Evolutionary conservation across 2,888 invertebrate genomes (phyloP).

Genomic region (Drosophila meridiana): DNA sequence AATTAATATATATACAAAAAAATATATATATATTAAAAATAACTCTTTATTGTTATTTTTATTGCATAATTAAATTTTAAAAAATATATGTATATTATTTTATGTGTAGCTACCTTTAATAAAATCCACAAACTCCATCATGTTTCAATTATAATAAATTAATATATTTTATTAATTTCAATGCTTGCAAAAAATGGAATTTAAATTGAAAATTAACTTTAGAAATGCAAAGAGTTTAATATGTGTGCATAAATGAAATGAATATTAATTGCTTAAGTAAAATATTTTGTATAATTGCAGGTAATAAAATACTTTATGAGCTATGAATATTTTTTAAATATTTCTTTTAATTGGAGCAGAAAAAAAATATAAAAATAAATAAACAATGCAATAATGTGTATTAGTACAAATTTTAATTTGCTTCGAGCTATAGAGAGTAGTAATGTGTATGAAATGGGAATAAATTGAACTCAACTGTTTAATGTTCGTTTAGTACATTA

Average conservation of each 20-base stretch:
- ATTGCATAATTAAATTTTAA: background rate
- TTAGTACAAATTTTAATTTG: background rate
- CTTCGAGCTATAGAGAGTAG: background rate
- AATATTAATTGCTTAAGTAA: background rate
- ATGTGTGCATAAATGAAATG: background rate
- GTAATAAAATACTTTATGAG: background rate
- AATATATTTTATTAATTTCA: constrained; percentile 1
- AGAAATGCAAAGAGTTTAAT: constrained; percentile 1
- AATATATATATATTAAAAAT: background rate
- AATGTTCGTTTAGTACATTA: background rate
- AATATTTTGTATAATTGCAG: background rate
- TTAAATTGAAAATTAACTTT: constrained; percentile 6
- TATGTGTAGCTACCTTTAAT: background rate
- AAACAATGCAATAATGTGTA: background rate
- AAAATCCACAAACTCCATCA: background rate
- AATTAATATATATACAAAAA: background rate
- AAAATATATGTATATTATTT: background rate
- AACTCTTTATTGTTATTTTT: background rate
- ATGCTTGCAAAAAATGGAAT: background rate
- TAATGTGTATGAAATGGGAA: background rate
- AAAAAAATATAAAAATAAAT: background rate
- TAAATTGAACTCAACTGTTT: background rate
- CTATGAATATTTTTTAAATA: background rate
- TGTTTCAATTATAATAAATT: background rate
- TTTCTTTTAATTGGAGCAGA: background rate